Base-by-base conservation (phyloP, 92 coral and sea anemone species). In the Epizoanthus ramosus region DNA sequence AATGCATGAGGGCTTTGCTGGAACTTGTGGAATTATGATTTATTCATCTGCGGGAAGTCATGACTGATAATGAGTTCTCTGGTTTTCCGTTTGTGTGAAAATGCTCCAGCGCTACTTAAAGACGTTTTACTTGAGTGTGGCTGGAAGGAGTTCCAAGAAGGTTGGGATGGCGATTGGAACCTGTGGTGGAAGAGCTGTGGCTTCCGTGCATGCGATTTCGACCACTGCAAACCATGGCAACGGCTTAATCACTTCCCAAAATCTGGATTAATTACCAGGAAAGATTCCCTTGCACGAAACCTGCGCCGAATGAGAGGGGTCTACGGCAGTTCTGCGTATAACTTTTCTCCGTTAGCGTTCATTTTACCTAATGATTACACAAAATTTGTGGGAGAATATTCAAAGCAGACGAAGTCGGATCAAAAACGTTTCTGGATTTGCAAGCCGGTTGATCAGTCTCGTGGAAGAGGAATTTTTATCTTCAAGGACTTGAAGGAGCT, bases 171-270 rank as follows among this genome's bases (percentile, higher is more conserved):
- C 61, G 87, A 75, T 10, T 93, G 98, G 98, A 93, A 91, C 71
- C 67, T 93, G 35, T 93, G 98, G 98, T 93, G 98, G 98, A 93
- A 91, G 74, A 84, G 89, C 28, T 92, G 88, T 8, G 98, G 98
- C 18, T 93, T 93, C 66, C 89, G 95, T 22, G 81, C 91, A 14
- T 68, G 91, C 64, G 98, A 93, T 77, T 91, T 85, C 75, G 95
- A 93, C 86, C 81, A 80, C 8, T 93, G 95, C 79, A 87, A 88
- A 41, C 98, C 98, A 7, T 93, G 98, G 98, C 98, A 93, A 85
- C 98, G 98, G 33, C 83, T 93, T 12, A 93, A 93, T 65, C 98
- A 93, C 87, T 93, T 93, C 63, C 95, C 98, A 4, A 93, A 93
- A 83, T 88, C 98, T 41, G 80, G 88, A 21, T 79, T 84, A 52